Base-by-base conservation (phyloP, 2,113 vertebrate genomes). In the Baryphthengus martii region DNA sequence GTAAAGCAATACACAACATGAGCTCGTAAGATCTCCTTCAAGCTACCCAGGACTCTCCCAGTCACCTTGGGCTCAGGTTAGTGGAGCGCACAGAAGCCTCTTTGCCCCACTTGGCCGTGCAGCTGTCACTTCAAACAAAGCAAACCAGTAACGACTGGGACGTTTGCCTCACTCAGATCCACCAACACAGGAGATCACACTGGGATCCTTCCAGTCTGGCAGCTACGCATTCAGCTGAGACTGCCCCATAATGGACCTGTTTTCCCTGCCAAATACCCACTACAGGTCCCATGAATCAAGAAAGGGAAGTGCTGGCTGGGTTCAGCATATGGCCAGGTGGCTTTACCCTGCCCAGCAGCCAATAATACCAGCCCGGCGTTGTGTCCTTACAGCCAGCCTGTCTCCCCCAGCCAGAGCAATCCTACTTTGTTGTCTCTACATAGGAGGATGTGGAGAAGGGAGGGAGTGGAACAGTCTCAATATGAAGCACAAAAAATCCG, bases 261-360 rank as follows among this genome's bases (percentile, higher is more conserved):
- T 70, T 78, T 59, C n/a, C 44, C 49, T 78, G 44, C 39, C 37
- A 29, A 21, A 21, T 33, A 52, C 21, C 47, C 52, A 29, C 18
- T 11, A 17, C 21, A n/a, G 40, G 13, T 73, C 33, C 74, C 5
- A 0, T 10, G 29, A 80, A 65, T 61, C 35, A 66, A 33, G 74
- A 37, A 66, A 89, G 17, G 1, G 4, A 70, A 39, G 63, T 1
- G 1, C 44, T 1, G 8, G 9, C 10, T 28, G 37, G 17, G 53
- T 21, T 42, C 12, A 24, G 11, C 0, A 0, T 49, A 17, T 0
- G 2, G 9, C 67, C n/a, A 23, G 29, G n/a, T 71, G 39, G 45
- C 40, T 35, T 84, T 11, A 49, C 26, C 45, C 49, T 68, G 37
- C 59, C 35, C 37, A 77, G 53, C 24, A 18, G 37, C 53, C 39